Percentiles rank a stretch among this genome's conserved stretches.
phyloP scores from a whole-genome alignment of 2,797 vertebrate genomes.

The Danio jaintianensis region DNA sequence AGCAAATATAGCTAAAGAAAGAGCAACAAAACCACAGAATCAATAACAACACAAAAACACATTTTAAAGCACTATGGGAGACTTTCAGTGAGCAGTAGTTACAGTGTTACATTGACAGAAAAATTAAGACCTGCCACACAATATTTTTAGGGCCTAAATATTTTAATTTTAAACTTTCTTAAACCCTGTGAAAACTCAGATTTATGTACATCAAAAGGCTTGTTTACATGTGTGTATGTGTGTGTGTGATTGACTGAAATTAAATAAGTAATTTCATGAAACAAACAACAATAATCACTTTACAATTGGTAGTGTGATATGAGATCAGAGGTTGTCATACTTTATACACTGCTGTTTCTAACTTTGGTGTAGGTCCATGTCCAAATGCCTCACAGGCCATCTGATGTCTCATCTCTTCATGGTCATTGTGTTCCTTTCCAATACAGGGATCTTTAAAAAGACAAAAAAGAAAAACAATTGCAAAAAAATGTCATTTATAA shows the following conservation, averaged over 20 bases:
- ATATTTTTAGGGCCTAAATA: no score
- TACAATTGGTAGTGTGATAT: neutral
- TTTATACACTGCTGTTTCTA: constrained; percentile 86
- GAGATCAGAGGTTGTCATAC: constrained; percentile 58
- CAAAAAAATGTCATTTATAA: neutral
- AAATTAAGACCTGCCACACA: no score
- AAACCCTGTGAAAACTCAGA: no score
- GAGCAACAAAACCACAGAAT: no score
- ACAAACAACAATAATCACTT: neutral
- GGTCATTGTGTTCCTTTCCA: constrained; percentile 79
- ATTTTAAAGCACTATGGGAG: no score
- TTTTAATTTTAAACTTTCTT: no score
- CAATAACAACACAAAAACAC: no score
- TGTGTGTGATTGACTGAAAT: neutral
- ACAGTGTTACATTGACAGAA: no score
- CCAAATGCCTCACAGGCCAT: constrained; percentile 86
- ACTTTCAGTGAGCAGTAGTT: no score
- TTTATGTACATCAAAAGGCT: neutral
- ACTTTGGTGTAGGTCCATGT: constrained; percentile 78
- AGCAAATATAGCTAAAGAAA: no score
- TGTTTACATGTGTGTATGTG: neutral
- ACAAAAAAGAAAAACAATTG: neutral
- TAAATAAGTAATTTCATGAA: neutral
- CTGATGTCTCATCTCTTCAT: constrained; percentile 76
- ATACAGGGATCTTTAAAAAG: constrained; percentile 77